Evolutionary conservation across 2,797 vertebrate genomes (phyloP).

Genomic region (Anisognathus igniventris): DNA sequence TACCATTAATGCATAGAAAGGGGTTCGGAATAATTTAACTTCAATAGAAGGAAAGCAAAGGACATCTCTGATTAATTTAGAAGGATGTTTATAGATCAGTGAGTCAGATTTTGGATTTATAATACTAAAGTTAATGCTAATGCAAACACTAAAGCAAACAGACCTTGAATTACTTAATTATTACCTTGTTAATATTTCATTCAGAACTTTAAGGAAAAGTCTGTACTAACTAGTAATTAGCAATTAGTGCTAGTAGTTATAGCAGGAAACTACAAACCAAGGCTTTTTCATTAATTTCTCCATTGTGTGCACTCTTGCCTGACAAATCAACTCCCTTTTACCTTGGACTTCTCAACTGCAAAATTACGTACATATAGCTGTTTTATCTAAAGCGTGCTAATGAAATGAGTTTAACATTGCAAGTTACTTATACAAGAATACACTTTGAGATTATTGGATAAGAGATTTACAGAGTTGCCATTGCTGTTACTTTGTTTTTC

Average conservation of each 20-base stretch:
- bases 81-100: neutral
- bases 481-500: neutral
- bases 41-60: neutral
- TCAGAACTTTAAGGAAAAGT: neutral
- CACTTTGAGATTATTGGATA: neutral
- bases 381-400: neutral
- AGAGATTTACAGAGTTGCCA: neutral
- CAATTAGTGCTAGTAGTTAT: neutral
- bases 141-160: neutral
- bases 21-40: neutral
- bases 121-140: neutral
- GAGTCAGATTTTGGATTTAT: neutral
- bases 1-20: neutral
- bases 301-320: neutral
- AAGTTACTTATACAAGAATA: neutral
- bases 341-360: neutral
- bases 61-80: conserved; percentile 14
- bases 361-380: neutral
- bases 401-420: neutral
- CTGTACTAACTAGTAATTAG: neutral
- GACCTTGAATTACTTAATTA: conserved; percentile 39
- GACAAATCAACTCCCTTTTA: neutral
- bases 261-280: neutral
- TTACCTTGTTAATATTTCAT: conserved; percentile 45
- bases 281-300: neutral